Base-by-base conservation (phyloP, 1,140 invertebrate species). In the Nasonia vitripennis region DNA sequence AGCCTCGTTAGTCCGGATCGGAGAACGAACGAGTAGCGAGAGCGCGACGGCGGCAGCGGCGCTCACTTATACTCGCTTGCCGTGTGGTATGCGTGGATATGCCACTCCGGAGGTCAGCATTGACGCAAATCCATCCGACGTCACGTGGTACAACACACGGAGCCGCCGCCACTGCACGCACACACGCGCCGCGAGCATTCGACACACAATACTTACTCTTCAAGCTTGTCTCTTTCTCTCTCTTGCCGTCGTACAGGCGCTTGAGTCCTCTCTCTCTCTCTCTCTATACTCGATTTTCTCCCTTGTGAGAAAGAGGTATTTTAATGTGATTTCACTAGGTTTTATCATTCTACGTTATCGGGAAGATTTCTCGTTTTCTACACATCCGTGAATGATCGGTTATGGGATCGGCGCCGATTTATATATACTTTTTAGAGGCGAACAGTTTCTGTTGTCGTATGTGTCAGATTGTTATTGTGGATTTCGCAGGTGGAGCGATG, bases 91-190 rank as follows among this genome's bases (percentile, higher is more conserved):
- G 90, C 86, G 87, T 88, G 87, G 89, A 91, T 88, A 89, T 86
- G 88, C 88, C 88, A 90, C 88, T 89, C 86, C 90, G 91, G 91
- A 92, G 91, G 91, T 92, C 91, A 92, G 90, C 91, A 92, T 92
- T 92, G 91, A 92, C 91, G 91, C 91, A 92, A 92, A 92, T 92
- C 90, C 91, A 92, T 91, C 88, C 88, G 89, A 89, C 87, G 89
- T 91, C 91, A 92, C 91, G 91, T 92, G 91, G 92, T 88, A 48
- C 68, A 62, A 62, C 55, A 78, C 75, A 78, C 75, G n/a, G 27
- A 71, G 68, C 20, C 3, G 27, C 51, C 51, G 51, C 55, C 55
- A 62, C 55, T 20, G 20, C 55, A 27, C 85, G 48, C 81, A 14
- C 67, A 78, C 81, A 45, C n/a, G 11, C 73, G 27, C 41, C 17